A percentile compares a stretch with the other conserved stretches of the same genome.
These are phyloP conservation scores for Meganola albula DNA, from an alignment of 2,888 invertebrate species.

Conservation along the genomic window DNA sequence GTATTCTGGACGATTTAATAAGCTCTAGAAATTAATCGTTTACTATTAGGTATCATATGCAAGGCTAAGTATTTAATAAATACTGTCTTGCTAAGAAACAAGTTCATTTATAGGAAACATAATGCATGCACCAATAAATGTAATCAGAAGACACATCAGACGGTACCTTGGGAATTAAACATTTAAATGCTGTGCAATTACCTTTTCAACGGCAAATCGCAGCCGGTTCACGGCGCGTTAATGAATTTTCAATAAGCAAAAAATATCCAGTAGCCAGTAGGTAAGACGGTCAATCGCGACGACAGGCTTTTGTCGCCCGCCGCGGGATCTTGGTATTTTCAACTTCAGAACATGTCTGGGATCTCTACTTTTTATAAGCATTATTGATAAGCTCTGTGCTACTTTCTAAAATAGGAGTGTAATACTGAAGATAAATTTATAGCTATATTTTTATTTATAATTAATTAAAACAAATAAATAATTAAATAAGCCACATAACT, in stretches of 20 bases:
- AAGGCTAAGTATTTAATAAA: too few species aligned
- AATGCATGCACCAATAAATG: conserved; percentile 42
- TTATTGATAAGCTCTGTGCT: too few species aligned
- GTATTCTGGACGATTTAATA: conserved; percentile 38
- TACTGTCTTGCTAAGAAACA: conserved; percentile 34
- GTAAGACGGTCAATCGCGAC: conserved; percentile 1
- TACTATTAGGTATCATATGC: conserved; percentile 29
- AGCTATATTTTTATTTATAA: too few species aligned
- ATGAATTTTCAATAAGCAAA: conserved; percentile 59
- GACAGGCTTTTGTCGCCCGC: conserved; percentile 2
- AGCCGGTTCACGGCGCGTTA: conserved; percentile 42
- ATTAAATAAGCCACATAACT: too few species aligned
- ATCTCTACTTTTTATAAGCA: too few species aligned
- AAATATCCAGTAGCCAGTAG: conserved; percentile 31
- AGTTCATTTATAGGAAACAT: conserved; percentile 49
- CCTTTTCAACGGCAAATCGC: conserved; percentile 57
- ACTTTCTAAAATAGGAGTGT: too few species aligned
- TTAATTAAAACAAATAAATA: too few species aligned
- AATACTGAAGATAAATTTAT: too few species aligned
- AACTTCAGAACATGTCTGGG: background rate
- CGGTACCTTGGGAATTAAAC: conserved; percentile 49
- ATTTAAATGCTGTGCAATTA: conserved; percentile 59
- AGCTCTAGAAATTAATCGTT: conserved; percentile 29
- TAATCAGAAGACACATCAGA: conserved; percentile 43
- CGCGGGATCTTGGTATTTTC: background rate